phyloP scores from a whole-genome alignment of 2,113 vertebrate species.

The Struthidea cinerea region DNA sequence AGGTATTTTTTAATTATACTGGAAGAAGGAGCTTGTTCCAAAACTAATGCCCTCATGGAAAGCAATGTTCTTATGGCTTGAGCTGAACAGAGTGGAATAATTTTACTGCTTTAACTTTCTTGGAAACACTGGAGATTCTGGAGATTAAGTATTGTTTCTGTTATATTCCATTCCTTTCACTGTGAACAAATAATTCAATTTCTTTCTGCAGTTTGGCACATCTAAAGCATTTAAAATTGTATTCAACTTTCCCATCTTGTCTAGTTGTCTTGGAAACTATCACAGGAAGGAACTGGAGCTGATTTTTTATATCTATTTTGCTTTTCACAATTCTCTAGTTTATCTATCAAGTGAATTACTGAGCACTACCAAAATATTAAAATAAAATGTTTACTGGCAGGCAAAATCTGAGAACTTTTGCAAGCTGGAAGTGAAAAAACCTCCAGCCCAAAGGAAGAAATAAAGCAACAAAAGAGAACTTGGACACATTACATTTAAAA shows the following conservation, averaged over 20 bases:
- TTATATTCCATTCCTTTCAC: background rate
- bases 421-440: background rate
- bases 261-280: constrained; percentile 56
- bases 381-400: background rate
- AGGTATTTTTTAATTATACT: background rate
- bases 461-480: background rate
- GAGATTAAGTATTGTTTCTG: background rate
- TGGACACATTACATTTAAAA: background rate
- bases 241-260: background rate
- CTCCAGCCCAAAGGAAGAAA: background rate
- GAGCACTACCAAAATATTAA: background rate
- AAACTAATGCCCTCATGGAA: background rate
- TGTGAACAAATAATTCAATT: constrained; percentile 4
- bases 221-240: background rate
- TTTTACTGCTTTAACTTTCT: background rate
- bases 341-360: background rate
- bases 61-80: background rate
- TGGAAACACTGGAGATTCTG: background rate
- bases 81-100: background rate
- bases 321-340: background rate
- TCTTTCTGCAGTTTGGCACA: background rate
- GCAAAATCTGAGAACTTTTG: background rate
- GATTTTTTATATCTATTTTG: background rate
- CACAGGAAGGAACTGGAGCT: background rate
- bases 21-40: background rate